These are phyloP conservation scores for Cygnus atratus DNA, from an alignment of 2,113 vertebrate genomes.

Conservation along the genomic window DNA sequence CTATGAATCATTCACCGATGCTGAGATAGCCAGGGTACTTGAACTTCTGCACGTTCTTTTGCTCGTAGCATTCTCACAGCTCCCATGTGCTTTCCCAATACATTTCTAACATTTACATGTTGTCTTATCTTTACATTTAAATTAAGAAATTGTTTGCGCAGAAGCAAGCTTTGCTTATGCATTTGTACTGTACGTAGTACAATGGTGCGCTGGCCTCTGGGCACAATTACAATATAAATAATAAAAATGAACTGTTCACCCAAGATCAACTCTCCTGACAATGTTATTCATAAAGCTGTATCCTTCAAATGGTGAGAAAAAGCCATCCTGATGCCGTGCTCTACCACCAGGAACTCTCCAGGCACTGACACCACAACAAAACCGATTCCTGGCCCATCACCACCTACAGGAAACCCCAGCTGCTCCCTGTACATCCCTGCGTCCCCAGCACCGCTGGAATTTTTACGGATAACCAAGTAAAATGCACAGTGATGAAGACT, in stretches of 20 bases:
- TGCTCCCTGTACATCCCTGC: not conserved
- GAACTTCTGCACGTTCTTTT: not conserved
- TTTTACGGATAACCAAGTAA: not conserved
- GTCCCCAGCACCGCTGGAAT: not conserved
- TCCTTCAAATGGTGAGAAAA: not conserved
- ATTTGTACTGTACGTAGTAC: not conserved
- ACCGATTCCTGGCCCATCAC: not conserved
- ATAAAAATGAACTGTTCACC: conserved; percentile 58
- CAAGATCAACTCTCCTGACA: not conserved
- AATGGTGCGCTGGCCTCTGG: conserved; percentile 24
- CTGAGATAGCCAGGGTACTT: not conserved
- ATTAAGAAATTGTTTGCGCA: conserved; percentile 45
- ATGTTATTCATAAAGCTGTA: not conserved
- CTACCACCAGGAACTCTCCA: not conserved
- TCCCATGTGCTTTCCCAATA: conserved; percentile 39
- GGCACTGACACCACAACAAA: not conserved
- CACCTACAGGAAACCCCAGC: not conserved
- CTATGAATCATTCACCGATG: not conserved
- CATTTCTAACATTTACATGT: not conserved
- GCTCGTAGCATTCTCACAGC: conserved; percentile 18
- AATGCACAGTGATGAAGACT: fast-evolving
- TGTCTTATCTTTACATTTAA: conserved; percentile 44
- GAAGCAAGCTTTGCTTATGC: conserved; percentile 38
- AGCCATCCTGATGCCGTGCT: not conserved
- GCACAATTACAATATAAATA: conserved; percentile 44